Evolutionary conservation across 2,888 invertebrate genomes (phyloP).

Genomic region (Dynastes maya): DNA sequence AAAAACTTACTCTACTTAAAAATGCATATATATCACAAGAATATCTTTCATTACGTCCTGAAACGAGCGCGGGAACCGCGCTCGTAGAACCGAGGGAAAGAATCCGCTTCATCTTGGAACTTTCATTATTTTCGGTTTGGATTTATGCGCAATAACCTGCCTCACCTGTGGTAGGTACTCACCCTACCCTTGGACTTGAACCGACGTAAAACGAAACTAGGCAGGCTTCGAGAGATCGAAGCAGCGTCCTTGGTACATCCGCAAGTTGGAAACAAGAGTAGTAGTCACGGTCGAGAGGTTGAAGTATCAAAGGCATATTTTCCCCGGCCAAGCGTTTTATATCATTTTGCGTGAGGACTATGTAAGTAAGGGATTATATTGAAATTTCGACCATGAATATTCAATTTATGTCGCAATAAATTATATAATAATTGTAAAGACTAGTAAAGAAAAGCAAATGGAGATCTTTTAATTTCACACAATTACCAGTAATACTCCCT

Average conservation of each 20-base stretch:
- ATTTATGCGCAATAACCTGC: slow-evolving; percentile 57
- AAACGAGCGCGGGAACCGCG: background rate
- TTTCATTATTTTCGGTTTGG: slow-evolving; percentile 55
- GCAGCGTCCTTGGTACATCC: background rate
- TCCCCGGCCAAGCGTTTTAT: slow-evolving; percentile 7
- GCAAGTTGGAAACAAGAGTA: slow-evolving; percentile 21
- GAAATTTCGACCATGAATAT: slow-evolving; percentile 28
- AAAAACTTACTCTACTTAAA: slow-evolving; percentile 37
- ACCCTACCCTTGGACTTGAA: background rate
- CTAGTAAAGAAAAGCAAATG: no score
- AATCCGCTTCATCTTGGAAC: slow-evolving; percentile 56
- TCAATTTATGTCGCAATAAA: slow-evolving; percentile 22
- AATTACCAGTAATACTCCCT: no score
- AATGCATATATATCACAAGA: slow-evolving; percentile 51
- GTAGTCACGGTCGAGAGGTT: slow-evolving; percentile 35
- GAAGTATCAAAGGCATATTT: slow-evolving; percentile 20
- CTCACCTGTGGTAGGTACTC: slow-evolving; percentile 50
- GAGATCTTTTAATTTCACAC: no score
- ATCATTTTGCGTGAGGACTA: background rate
- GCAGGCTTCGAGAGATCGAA: background rate
- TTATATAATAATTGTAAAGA: background rate
- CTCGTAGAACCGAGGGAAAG: slow-evolving; percentile 29
- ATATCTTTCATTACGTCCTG: slow-evolving; percentile 50
- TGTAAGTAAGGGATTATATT: slow-evolving; percentile 14
- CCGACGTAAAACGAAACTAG: background rate